Conservation (phyloP, 2,113 vertebrate genomes). For the Lipotes vexillifer region DNA sequence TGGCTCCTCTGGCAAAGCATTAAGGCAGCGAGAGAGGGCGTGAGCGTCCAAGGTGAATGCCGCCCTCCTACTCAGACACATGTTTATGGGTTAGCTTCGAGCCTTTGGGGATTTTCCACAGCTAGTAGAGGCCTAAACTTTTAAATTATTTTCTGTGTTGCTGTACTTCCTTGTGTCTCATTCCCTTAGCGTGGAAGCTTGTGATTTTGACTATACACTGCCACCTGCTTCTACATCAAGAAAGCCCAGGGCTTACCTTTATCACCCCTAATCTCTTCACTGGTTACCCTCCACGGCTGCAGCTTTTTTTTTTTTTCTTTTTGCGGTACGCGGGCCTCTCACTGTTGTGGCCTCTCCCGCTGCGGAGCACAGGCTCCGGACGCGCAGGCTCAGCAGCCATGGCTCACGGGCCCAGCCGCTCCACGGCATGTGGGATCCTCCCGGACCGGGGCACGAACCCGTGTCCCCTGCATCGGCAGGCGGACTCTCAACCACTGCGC, state of each 20-base stretch:
- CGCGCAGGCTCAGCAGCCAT: no score
- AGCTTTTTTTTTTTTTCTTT: no score
- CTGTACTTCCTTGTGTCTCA: not conserved
- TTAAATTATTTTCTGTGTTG: not conserved
- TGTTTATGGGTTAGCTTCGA: not conserved
- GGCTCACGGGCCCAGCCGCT: no score
- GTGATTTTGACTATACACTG: not conserved
- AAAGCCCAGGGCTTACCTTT: not conserved
- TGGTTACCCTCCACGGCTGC: fast-evolving
- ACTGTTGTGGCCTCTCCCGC: no score
- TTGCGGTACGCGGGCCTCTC: no score
- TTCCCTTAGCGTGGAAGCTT: not conserved
- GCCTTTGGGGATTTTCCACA: not conserved
- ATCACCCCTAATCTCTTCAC: not conserved
- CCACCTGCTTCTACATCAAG: not conserved
- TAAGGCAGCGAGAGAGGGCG: not conserved
- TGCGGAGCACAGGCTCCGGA: no score
- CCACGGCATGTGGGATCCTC: no score
- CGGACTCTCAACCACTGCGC: no score
- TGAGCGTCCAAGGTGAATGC: fast-evolving
- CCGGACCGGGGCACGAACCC: no score
- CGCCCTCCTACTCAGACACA: not conserved
- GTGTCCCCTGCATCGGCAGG: no score
- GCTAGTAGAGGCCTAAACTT: not conserved
- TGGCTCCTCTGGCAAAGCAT: not conserved